Base-by-base conservation (phyloP, 1,140 invertebrate species). In the Mactra quadrangularis region DNA sequence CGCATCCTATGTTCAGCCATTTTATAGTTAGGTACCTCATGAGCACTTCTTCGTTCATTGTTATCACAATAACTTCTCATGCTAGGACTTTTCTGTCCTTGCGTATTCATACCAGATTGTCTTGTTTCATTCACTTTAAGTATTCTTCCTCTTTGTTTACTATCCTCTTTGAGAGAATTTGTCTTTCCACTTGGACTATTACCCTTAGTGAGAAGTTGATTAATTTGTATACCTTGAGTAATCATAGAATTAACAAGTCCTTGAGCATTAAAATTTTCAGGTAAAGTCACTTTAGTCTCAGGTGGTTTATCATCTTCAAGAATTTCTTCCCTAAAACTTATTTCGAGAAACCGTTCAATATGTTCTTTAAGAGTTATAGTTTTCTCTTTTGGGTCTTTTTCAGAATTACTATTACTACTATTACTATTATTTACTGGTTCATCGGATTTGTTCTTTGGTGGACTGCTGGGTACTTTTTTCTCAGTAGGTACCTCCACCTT, bases 261-360 rank as follows among this genome's bases (percentile, higher is more conserved):
- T 50, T 75, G 68, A 27, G 79, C 70, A 82, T 74, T 74, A 15
- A 74, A 75, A 62, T 55, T 62, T 17, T 82, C 70, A 25, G 53
- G 70, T 9, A 41, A 17, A 11, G 27, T 31, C 27, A 35, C 59
- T 31, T 60, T 68, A 17, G 45, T 59, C 13, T 1, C 33, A 3
- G n/a, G 27, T 9, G 47, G 64, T 38, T 29, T 41, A 31, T 38
- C 57, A 35, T 82, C 57, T 38, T 66, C 35, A 9, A 13, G 13
- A 66, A 45, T 47, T 2, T 75, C 70, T 19, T 62, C 60, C 41
- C 59, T 82, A 76, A 90, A 90, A 72, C 83, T 90, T 62, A 86
- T 76, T 66, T 90, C 85, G 6, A 91, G 83, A 38, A 89, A 87
- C 68, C 84, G 85, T 81, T 90, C 89, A 33, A 91, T 89, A 75